Conservation (phyloP, 2,113 vertebrate species). For the Oryzias celebensis region DNA sequence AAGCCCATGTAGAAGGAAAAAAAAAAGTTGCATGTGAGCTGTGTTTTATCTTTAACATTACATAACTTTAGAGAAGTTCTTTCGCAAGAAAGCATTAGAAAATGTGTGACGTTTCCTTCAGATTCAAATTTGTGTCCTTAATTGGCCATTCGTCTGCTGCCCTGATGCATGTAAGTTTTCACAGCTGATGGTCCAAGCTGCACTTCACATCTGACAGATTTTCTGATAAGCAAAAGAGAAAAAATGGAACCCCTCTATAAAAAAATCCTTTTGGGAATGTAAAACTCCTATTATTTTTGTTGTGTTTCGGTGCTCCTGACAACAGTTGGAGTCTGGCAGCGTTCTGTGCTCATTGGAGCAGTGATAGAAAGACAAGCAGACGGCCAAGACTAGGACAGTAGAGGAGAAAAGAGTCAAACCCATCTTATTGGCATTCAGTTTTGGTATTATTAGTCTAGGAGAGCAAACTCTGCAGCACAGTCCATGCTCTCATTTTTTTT, state of each 20-base stretch:
- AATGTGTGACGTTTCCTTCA: too few relatives aligned
- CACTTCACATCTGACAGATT: too few relatives aligned
- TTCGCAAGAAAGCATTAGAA: too few relatives aligned
- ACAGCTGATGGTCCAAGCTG: too few relatives aligned
- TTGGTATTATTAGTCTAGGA: constrained; percentile 30
- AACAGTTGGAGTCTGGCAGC: constrained; percentile 31
- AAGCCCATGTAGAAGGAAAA: background rate
- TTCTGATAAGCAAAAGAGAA: too few relatives aligned
- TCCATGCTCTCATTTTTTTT: constrained; percentile 36
- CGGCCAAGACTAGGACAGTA: constrained; percentile 40
- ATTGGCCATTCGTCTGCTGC: too few relatives aligned
- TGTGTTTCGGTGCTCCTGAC: constrained; percentile 16
- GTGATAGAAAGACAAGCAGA: constrained; percentile 12
- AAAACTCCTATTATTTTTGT: background rate
- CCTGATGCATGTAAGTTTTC: too few relatives aligned
- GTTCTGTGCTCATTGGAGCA: constrained; percentile 45
- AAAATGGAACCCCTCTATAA: too few relatives aligned
- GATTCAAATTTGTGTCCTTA: too few relatives aligned
- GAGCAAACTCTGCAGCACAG: constrained; percentile 33
- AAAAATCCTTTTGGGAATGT: too few relatives aligned
- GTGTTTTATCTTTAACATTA: too few relatives aligned
- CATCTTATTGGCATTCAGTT: constrained; percentile 36
- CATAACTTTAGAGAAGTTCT: too few relatives aligned
- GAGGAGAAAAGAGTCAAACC: constrained; percentile 20
- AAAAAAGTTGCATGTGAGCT: background rate